Evolutionary conservation across 2,797 vertebrate genomes (phyloP), one percentile per base, ranked within the genome.

Genomic region (Macrochelys suwanniensis): DNA sequence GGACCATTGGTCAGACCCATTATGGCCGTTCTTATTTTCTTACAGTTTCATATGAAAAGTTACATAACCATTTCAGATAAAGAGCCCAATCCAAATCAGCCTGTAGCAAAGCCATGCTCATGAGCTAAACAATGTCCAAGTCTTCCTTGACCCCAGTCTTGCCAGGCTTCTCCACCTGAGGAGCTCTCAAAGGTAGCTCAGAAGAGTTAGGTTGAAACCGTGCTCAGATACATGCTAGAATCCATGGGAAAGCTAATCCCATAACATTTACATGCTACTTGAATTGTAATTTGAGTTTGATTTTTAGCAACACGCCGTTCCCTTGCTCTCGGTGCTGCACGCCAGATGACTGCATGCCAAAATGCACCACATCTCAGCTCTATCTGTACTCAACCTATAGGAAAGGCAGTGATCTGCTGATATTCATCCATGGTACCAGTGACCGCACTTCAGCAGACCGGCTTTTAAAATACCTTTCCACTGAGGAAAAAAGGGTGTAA

Each of bases 81-180:
- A 78, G 80, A 83, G 19, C 80, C 74, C 0, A 1, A n/a, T 2
- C 19, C 13, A 15, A 57, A 19, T 81, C 76, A 80, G 37, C 56
- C n/a, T 74, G 56, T 80, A 23, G 28, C 0, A 0, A 42, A 87
- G 71, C 77, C 82, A 77, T 28, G 37, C 1, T 82, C 23, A 49
- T 47, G 26, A 77, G 26, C 26, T 4, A 49, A 84, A 37, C 51
- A 80, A 6, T 26, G 80, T 90, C 89, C 92, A 45, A 21, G 1
- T 88, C 4, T 53, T 37, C 53, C 45, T 79, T 71, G 84, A 13
- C 80, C 79, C 51, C 5, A 1, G 1, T 53, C 71, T 84, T 81
- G 51, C 61, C 85, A 83, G 93, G 8, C 79, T 82, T 85, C 77
- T 85, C 82, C 71, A 76, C 79, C 68, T 1, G 11, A 91, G 57